These are phyloP conservation scores for Nyctalus aviator DNA, from an alignment of 2,797 vertebrate genomes.

Conservation along the genomic window DNA sequence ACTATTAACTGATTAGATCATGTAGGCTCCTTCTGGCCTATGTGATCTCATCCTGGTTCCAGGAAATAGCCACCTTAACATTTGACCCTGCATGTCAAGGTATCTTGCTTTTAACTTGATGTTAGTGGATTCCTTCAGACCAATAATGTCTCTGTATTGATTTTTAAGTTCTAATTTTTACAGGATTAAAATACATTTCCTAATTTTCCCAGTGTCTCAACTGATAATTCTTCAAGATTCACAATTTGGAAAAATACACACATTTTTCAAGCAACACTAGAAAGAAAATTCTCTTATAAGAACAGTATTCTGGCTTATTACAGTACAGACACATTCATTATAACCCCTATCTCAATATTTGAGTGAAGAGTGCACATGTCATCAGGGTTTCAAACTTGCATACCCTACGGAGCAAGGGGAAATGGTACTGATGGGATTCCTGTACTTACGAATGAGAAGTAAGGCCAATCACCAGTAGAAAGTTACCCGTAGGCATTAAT, in stretches of 20 bases:
- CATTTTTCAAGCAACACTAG: neutral
- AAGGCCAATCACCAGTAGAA: neutral
- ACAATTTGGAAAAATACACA: neutral
- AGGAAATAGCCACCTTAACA: conserved; percentile 4
- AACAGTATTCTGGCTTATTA: neutral
- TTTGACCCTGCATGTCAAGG: neutral
- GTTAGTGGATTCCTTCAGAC: neutral
- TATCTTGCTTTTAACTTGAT: conserved; percentile 28
- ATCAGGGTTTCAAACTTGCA: neutral
- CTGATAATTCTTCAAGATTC: neutral
- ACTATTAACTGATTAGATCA: neutral
- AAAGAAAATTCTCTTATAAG: neutral
- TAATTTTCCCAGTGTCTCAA: neutral
- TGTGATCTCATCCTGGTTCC: neutral
- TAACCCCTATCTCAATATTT: neutral
- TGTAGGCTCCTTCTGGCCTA: neutral
- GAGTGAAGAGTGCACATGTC: neutral
- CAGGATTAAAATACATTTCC: neutral
- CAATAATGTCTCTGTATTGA: neutral
- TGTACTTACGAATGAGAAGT: neutral
- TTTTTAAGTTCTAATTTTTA: conserved; percentile 22
- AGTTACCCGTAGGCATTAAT: neutral
- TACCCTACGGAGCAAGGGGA: neutral
- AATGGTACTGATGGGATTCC: neutral
- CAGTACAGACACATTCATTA: neutral